A percentile compares a stretch with the other conserved stretches of the same genome.
These are phyloP conservation scores for Meiosimyza decipiens DNA, from an alignment of 2,888 invertebrate genomes.

Conservation along the genomic window DNA sequence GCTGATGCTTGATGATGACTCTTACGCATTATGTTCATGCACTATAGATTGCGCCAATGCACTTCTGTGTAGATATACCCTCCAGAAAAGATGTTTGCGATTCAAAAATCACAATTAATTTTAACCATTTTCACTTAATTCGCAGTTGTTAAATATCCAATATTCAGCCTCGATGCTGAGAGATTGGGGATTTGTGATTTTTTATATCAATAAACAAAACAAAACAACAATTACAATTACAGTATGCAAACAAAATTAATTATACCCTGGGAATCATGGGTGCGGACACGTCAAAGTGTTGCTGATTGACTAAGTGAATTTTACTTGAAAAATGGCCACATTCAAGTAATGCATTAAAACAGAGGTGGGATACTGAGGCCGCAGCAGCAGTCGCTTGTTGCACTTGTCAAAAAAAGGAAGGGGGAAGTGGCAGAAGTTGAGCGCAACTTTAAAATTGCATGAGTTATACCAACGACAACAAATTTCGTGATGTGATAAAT, in stretches of 20 bases:
- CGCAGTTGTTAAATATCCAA: not conserved
- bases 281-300: conserved; percentile 9
- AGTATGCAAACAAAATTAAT: conserved; percentile 1
- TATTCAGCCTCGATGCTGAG: too few relatives aligned
- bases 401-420: not conserved
- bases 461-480: conserved; percentile 7
- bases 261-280: not conserved
- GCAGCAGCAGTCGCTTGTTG: not conserved
- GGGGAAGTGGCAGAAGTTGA: not conserved
- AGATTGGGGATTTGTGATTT: not conserved
- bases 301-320: conserved; percentile 2
- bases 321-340: not conserved
- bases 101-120: too few relatives aligned
- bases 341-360: not conserved
- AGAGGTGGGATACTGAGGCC: not conserved
- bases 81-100: too few relatives aligned
- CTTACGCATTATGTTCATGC: too few relatives aligned
- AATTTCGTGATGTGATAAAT: conserved; percentile 29
- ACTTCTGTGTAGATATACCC: too few relatives aligned
- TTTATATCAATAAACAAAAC: not conserved
- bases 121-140: not conserved
- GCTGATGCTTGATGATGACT: too few relatives aligned
- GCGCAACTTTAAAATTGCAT: not conserved
- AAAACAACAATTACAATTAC: not conserved
- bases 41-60: too few relatives aligned